These are phyloP conservation scores for Bombycilla garrulus DNA, from an alignment of 2,113 vertebrate genomes.

Conservation along the genomic window DNA sequence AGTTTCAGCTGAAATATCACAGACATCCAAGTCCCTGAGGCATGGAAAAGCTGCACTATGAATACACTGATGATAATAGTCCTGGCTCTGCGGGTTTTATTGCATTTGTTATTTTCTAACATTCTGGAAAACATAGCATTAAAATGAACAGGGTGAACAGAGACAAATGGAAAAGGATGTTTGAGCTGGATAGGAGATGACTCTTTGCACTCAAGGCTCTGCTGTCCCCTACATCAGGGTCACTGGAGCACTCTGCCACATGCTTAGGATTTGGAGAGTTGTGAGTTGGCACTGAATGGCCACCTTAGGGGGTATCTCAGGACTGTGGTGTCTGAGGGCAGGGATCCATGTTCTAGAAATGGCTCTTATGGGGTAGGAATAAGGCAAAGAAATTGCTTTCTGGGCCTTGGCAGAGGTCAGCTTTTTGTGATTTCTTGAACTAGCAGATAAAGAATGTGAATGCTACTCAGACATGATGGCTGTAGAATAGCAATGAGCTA, in stretches of 20 bases:
- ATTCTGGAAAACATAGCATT: neutral
- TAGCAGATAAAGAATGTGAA: neutral
- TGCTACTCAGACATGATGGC: neutral
- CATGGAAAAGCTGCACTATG: neutral
- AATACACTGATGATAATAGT: neutral
- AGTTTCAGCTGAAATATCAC: neutral
- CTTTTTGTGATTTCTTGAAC: neutral
- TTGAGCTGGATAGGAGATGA: neutral
- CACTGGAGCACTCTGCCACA: neutral
- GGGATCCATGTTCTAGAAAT: neutral
- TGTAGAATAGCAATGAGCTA: neutral
- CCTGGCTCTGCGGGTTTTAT: neutral
- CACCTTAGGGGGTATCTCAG: neutral
- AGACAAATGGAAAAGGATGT: neutral
- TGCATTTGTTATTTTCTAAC: neutral
- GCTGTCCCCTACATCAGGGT: neutral
- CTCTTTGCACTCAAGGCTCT: neutral
- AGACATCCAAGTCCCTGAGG: neutral
- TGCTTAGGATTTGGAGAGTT: neutral
- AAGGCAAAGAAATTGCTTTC: neutral
- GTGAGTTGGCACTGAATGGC: neutral
- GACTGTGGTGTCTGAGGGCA: neutral
- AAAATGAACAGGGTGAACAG: neutral
- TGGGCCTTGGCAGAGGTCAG: neutral
- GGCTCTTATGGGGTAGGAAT: neutral